Base-by-base conservation (phyloP, 2,797 vertebrate species). In the Lacerta agilis region DNA sequence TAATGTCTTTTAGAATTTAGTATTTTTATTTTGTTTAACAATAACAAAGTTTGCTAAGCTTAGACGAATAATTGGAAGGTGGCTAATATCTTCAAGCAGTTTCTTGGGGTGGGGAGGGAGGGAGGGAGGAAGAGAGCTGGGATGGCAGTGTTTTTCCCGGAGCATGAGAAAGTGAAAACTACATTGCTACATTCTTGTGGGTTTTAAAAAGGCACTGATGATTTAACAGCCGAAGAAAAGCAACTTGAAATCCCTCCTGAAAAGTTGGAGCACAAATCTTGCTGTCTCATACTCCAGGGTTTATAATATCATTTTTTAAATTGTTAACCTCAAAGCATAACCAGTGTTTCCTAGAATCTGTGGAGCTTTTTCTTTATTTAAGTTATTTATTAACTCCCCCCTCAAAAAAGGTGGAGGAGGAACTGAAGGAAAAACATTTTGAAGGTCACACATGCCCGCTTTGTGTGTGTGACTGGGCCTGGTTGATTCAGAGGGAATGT, bases 361-460 rank as follows among this genome's bases (percentile, higher is more conserved):
- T 88, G 72, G 27, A 64, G n/a, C 9, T 55, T n/a, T 81, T 86
- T 64, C 18, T 82, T 80, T 2, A 55, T 92, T 69, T 29, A 73
- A 76, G 8, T 76, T 43, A 6, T 66, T 43, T 85, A 10, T 33
- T 78, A 55, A 41, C 27, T 33, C 45, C 61, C 41, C 84, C 72
- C 75, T 8, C 7, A 83, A 88, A 33, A 82, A 73, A 89, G 11
- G 7, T 92, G 76, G 58, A 90, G 64, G 43, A n/a, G 41, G 13
- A 23, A 10, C 1, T 86, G 80, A 88, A 29, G 66, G 58, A 15
- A 4, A 81, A 1, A 45, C 61, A 69, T 66, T 92, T 43, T 43
- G 43, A 87, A 87, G 88, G 91, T 92, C 91, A 87, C 33, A 72
- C 91, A 87, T 87, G 61, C 84, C 86, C 87, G 91, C 25, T 55